These are phyloP conservation scores for Dicentrarchus labrax DNA, from an alignment of 2,113 vertebrate species.

Conservation along the genomic window DNA sequence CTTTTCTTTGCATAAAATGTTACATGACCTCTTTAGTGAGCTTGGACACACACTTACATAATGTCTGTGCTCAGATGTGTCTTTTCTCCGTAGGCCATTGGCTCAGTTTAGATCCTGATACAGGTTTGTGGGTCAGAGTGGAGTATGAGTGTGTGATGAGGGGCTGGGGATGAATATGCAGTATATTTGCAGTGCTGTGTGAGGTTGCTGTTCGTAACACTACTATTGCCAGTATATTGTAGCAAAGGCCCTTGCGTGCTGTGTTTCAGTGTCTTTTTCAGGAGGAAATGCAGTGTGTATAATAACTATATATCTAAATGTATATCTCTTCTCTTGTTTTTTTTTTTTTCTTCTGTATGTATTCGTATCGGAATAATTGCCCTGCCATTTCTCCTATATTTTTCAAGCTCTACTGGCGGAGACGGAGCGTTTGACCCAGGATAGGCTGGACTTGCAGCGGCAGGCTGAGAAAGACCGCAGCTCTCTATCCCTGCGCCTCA, in stretches of 20 bases:
- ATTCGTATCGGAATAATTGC: neutral
- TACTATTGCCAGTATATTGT: constrained; percentile 36
- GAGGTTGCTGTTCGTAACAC: constrained; percentile 56
- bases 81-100: constrained; percentile 80
- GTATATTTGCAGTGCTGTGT: constrained; percentile 74
- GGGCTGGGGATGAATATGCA: constrained; percentile 44
- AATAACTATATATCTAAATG: neutral
- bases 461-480: constrained; percentile 92
- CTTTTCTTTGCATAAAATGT: neutral
- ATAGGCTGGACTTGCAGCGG: constrained; percentile 89
- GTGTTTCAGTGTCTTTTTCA: constrained; percentile 33
- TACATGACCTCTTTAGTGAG: constrained; percentile 18
- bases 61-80: constrained; percentile 72
- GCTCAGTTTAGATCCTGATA: constrained; percentile 75
- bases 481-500: constrained; percentile 86
- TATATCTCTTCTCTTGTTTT: neutral
- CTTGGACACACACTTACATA: constrained; percentile 57
- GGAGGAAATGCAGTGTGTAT: constrained; percentile 6
- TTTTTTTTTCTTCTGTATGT: neutral
- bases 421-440: constrained; percentile 87
- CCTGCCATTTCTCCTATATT: neutral
- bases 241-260: constrained; percentile 44
- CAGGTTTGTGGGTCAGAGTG: constrained; percentile 86
- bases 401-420: constrained; percentile 88
- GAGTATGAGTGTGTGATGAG: constrained; percentile 55